Evolutionary conservation across 92 coral and sea anemone species (phyloP), one percentile per base, ranked within the genome.

Genomic region (Parazoanthus swiftii): DNA sequence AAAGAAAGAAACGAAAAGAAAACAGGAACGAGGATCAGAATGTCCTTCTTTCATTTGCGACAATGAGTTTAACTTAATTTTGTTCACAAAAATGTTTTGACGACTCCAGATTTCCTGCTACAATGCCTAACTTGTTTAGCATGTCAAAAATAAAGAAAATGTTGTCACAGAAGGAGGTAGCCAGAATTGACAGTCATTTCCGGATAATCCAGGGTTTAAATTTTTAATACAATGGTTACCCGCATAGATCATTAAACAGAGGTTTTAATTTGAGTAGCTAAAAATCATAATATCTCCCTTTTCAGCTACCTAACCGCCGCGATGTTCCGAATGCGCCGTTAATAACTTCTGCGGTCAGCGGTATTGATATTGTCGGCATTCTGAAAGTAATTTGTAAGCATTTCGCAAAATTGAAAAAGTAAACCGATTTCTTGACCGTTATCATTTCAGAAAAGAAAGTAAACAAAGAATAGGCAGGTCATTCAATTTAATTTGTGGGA

Each of bases 271-370:
- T 26, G 43, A 15, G 42, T 29, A 73, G 16, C 23, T 73, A 73
- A 13, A 11, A 73, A 37, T 73, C 1, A 26, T 37, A 73, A 37
- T 43, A 29, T 73, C 56, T 48, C 51, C 0, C 37, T 48, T 77
- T 43, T 21, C 33, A 20, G 35, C 3, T 46, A 50, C 21, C 0
- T 44, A 78, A 78, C 66, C 82, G 82, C 82, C 66, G 82, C 67
- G 26, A 14, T 35, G 43, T 74, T 36, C 50, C 23, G 50, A 15
- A 43, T 14, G 46, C 26, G 68, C 48, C n/a, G 21, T 23, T 13
- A 78, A 78, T 48, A 78, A 44, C 82, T 11, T 78, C 65, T 78
- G 82, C 36, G 82, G 82, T 78, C 38, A 23, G 59, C 43, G 33
- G 65, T 50, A 15, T 11, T 23, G 38, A 78, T 78, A 78, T 29